phyloP scores from a whole-genome alignment of 2,797 vertebrate species.

The Chaenodraco wilsoni region DNA sequence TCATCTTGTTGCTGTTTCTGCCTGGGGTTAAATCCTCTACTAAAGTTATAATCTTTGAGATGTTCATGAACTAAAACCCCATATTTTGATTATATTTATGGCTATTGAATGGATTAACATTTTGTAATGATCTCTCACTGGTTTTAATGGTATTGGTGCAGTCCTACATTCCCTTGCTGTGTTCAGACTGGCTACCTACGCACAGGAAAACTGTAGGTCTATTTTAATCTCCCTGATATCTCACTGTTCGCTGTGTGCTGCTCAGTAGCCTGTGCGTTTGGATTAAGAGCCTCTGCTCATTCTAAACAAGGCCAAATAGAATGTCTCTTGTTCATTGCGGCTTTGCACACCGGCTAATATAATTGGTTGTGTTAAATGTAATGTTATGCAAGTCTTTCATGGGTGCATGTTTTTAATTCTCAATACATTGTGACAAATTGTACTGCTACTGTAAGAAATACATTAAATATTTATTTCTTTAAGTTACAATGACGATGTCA shows the following conservation, averaged over 20 bases:
- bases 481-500: background rate
- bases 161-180: background rate
- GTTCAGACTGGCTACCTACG: background rate
- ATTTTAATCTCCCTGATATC: background rate
- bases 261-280: background rate
- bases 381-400: too few species aligned
- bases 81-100: background rate
- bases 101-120: background rate
- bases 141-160: background rate
- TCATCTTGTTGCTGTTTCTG: background rate
- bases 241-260: background rate
- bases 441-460: background rate
- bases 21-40: background rate
- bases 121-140: background rate
- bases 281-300: too few species aligned
- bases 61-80: background rate
- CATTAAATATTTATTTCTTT: background rate
- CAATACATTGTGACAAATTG: background rate
- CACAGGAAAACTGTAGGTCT: background rate
- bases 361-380: too few species aligned
- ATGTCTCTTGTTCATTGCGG: too few species aligned
- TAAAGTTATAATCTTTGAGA: background rate
- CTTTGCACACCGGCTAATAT: too few species aligned
- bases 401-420: too few species aligned
- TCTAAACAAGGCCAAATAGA: too few species aligned